phyloP scores from a whole-genome alignment of 2,113 vertebrate genomes.

The Coptodon bakossiorum region DNA sequence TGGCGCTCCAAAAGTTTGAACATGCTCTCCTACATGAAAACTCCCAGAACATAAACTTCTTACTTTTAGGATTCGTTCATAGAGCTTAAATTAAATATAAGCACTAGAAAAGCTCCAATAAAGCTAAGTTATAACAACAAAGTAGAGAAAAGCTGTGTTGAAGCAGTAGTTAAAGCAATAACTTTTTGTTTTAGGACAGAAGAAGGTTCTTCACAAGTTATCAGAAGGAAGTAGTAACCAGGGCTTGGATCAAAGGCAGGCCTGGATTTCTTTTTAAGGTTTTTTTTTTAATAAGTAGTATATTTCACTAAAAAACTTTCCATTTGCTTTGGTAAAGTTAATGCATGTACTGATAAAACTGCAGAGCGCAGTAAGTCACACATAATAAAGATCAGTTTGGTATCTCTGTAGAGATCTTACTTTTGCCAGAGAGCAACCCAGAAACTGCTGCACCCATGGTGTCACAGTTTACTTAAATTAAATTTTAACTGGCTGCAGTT shows the following conservation, averaged over 20 bases:
- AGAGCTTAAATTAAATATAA: neutral
- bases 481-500: neutral
- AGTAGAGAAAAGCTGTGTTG: neutral
- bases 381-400: neutral
- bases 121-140: no score
- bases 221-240: neutral
- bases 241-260: neutral
- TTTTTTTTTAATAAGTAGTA: neutral
- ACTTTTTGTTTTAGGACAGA: neutral
- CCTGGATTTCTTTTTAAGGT: neutral
- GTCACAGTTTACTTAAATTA: neutral
- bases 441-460: neutral
- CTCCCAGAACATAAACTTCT: neutral
- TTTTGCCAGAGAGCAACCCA: neutral
- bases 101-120: neutral
- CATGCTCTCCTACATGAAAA: neutral
- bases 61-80: neutral
- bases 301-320: neutral
- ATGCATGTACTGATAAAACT: neutral
- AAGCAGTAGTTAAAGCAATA: neutral
- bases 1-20: neutral
- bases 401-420: neutral
- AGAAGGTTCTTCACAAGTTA: neutral
- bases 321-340: neutral
- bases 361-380: neutral